Evolutionary conservation across 2,888 invertebrate species (phyloP).

Genomic region (Chaetoderma sp.): DNA sequence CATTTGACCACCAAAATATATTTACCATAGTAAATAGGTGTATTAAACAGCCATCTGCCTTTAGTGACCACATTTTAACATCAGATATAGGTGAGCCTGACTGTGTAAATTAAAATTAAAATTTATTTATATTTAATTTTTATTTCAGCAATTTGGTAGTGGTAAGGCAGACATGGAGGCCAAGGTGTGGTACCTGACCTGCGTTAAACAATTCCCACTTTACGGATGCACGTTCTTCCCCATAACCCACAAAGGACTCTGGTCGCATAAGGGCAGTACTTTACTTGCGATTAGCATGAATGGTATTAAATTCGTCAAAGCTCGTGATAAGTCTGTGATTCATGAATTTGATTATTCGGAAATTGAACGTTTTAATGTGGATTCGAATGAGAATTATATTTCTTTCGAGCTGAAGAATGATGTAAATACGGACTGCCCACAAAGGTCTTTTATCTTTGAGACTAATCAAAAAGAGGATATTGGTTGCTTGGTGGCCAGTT

Average conservation of each 20-base stretch:
- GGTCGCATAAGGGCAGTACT: conserved; percentile 82
- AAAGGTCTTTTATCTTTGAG: conserved; percentile 84
- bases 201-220: conserved; percentile 96
- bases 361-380: conserved; percentile 90
- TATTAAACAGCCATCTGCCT: no score
- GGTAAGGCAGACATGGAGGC: conserved; percentile 91
- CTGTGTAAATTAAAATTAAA: no score
- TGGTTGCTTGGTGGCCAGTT: conserved; percentile 90
- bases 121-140: no score
- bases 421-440: conserved; percentile 45
- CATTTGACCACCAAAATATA: no score
- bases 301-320: conserved; percentile 90
- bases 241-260: conserved; percentile 92
- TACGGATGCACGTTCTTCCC: conserved; percentile 89
- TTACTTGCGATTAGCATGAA: conserved; percentile 90
- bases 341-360: conserved; percentile 92
- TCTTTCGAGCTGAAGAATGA: conserved; percentile 88
- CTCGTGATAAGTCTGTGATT: conserved; percentile 90
- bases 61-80: no score
- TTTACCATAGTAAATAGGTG: no score
- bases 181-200: conserved; percentile 91
- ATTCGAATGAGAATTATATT: conserved; percentile 91
- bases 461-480: conserved; percentile 91
- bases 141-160: conserved; percentile 79
- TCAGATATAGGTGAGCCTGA: no score